phyloP scores from a whole-genome alignment of 2,797 vertebrate genomes.

The Microhierax caerulescens region DNA sequence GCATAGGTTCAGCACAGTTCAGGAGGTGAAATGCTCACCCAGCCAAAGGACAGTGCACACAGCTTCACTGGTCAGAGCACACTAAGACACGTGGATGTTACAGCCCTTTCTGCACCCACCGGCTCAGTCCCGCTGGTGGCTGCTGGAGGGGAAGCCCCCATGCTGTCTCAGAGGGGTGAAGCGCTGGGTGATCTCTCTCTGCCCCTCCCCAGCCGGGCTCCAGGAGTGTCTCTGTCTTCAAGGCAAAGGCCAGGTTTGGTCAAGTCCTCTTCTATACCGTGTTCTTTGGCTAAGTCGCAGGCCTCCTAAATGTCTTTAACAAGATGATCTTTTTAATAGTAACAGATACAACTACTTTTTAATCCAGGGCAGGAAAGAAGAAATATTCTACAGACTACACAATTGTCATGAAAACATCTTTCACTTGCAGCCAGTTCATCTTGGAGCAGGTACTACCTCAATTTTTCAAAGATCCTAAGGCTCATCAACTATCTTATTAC shows the following conservation, averaged over 20 bases:
- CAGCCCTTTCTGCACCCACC: neutral
- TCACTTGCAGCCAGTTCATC: neutral
- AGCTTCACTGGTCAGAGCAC: neutral
- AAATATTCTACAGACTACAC: neutral
- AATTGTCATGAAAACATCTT: neutral
- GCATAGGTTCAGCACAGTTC: neutral
- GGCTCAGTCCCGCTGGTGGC: neutral
- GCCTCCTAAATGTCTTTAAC: neutral
- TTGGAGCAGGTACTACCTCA: neutral
- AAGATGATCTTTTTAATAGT: neutral
- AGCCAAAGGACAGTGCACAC: neutral
- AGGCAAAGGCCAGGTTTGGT: neutral
- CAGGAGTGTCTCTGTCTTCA: neutral
- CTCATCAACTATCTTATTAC: neutral
- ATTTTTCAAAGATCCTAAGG: neutral
- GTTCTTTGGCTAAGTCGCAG: neutral
- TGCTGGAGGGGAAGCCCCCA: neutral
- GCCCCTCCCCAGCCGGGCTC: neutral
- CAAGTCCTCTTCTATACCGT: neutral
- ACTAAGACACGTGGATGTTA: accelerated
- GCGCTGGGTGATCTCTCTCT: neutral
- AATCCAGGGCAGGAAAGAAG: neutral
- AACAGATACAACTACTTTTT: neutral
- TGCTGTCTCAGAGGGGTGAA: neutral
- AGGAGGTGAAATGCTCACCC: neutral